Evolutionary conservation across 2,888 invertebrate genomes (phyloP).

Genomic region (Pandemis heparana): DNA sequence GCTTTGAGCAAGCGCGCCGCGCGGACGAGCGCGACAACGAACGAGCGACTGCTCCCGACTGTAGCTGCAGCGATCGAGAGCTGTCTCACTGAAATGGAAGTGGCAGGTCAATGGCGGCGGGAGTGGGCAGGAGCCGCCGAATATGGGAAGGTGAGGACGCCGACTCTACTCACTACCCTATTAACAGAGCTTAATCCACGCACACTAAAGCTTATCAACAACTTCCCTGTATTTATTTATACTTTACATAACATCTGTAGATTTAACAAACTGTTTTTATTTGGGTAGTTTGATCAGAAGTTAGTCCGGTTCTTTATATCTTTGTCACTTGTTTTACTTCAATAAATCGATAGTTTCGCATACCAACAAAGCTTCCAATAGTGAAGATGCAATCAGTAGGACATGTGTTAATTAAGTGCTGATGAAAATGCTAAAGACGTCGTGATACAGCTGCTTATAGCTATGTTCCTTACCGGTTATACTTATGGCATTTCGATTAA

Average conservation of each 20-base stretch:
- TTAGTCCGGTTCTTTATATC: neutral
- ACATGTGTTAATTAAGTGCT: constrained; percentile 32
- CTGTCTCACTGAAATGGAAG: constrained; percentile 71
- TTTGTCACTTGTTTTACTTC: neutral
- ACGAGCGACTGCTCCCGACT: constrained; percentile 70
- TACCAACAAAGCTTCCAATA: neutral
- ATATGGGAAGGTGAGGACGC: constrained; percentile 78
- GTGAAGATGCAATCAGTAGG: constrained; percentile 6
- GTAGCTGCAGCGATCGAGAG: constrained; percentile 79
- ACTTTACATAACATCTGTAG: constrained; percentile 28
- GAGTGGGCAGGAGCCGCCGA: constrained; percentile 83
- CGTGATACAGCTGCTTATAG: constrained; percentile 24
- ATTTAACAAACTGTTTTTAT: neutral
- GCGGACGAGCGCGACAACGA: constrained; percentile 66
- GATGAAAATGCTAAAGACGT: constrained; percentile 37
- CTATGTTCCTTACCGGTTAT: constrained; percentile 41
- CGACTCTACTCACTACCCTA: constrained; percentile 44
- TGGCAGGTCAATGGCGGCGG: constrained; percentile 82
- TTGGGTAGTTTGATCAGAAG: neutral
- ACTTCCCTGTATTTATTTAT: constrained; percentile 28
- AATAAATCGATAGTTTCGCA: neutral
- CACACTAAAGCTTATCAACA: constrained; percentile 36
- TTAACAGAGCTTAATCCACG: constrained; percentile 8
- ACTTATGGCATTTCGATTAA: constrained; percentile 63
- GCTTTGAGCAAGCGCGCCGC: constrained; percentile 68